phyloP scores from a whole-genome alignment of 2,888 invertebrate genomes.

The Eupithecia pulchellata region DNA sequence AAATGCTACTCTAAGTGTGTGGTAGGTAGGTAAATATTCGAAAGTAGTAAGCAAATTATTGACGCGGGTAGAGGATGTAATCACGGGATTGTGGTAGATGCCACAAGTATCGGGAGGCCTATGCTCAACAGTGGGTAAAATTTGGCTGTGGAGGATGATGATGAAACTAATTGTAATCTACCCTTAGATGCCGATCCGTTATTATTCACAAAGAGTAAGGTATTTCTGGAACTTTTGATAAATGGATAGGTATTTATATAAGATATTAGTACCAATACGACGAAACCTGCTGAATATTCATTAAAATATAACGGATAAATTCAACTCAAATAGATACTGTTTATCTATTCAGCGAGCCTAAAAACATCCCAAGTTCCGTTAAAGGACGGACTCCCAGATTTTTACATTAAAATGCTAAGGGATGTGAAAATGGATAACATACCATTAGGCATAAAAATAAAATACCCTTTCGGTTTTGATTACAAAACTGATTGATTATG shows the following conservation, averaged over 20 bases:
- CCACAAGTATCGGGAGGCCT: too few species aligned
- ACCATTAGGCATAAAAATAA: conserved; percentile 1
- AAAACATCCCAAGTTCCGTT: conserved; percentile 22
- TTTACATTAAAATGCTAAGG: not conserved
- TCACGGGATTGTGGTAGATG: too few species aligned
- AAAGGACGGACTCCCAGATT: conserved; percentile 21
- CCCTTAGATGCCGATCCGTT: not conserved
- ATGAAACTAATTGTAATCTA: not conserved
- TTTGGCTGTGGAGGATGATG: too few species aligned
- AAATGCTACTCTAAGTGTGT: too few species aligned
- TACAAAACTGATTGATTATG: conserved; percentile 19
- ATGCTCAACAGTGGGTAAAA: too few species aligned
- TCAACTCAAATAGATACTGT: conserved; percentile 7
- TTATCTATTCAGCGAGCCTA: conserved; percentile 10
- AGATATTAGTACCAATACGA: not conserved
- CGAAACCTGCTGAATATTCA: not conserved
- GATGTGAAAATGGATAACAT: not conserved
- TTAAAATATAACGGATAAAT: conserved; percentile 8
- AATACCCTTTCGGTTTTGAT: conserved; percentile 3
- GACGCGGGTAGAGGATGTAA: too few species aligned
- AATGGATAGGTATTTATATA: not conserved
- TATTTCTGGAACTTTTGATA: too few species aligned
- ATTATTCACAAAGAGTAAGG: not conserved
- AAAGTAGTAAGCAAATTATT: too few species aligned
- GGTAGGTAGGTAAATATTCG: too few species aligned